phyloP scores from a whole-genome alignment of 2,797 vertebrate genomes.

The Microctenopoma lineatum region DNA sequence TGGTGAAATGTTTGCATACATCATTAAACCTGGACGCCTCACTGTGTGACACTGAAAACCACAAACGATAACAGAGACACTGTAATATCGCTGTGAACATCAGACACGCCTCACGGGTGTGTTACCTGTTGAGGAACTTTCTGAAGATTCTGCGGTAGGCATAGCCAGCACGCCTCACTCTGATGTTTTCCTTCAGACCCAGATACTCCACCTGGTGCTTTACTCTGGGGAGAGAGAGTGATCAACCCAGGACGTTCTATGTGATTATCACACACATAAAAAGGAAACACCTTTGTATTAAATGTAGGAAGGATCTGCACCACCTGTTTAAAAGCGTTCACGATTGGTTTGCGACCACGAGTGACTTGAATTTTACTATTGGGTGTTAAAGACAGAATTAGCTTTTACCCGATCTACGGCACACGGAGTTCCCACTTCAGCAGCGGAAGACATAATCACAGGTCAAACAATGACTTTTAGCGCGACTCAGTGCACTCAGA shows the following conservation, averaged over 20 bases:
- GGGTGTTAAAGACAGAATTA: neutral
- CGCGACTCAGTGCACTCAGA: conserved; percentile 53
- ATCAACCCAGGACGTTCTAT: neutral
- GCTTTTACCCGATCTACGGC: conserved; percentile 1
- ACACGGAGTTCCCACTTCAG: neutral
- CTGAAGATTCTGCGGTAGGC: conserved; percentile 94
- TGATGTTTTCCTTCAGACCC: conserved; percentile 97
- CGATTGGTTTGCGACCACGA: neutral
- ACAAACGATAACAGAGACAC: neutral
- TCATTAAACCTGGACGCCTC: too few species aligned
- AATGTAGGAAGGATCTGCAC: neutral
- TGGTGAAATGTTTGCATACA: neutral
- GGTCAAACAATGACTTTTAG: conserved; percentile 42
- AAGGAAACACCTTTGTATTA: neutral
- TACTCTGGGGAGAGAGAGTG: conserved; percentile 81
- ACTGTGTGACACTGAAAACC: neutral
- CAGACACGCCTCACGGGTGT: neutral
- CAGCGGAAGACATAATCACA: conserved; percentile 30
- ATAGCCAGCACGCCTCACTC: conserved; percentile 96
- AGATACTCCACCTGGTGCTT: conserved; percentile 99
- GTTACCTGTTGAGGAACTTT: conserved; percentile 97
- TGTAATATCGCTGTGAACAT: too few species aligned
- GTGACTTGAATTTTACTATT: neutral
- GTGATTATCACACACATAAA: neutral
- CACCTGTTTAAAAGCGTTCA: neutral